Evolutionary conservation across 2,888 invertebrate species (phyloP).

Genomic region (Aporophyla lueneburgensis): DNA sequence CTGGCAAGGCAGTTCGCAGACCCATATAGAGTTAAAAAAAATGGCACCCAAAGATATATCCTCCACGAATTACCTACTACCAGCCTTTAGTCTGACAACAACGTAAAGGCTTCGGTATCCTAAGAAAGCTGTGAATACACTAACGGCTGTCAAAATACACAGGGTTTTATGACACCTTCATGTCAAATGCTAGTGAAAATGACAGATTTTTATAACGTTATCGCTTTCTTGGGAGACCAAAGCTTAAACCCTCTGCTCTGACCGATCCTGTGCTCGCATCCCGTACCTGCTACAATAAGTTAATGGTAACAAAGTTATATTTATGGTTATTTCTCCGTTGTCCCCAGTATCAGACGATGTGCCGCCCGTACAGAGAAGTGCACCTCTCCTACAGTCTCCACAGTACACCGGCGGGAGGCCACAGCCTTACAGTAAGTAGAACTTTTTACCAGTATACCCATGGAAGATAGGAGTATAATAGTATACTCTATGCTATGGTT

Average conservation of each 20-base stretch:
- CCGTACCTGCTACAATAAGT: conserved; percentile 39
- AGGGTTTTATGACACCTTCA: not conserved
- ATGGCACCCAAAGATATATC: not conserved
- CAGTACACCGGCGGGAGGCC: conserved; percentile 96
- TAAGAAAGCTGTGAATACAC: not conserved
- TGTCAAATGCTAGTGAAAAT: not conserved
- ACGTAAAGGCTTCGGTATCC: not conserved
- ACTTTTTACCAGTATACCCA: not conserved
- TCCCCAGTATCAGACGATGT: conserved; percentile 86
- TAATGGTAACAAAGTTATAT: conserved; percentile 55
- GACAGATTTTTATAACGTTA: not conserved
- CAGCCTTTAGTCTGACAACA: conserved; percentile 12
- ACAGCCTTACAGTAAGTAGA: conserved; percentile 96
- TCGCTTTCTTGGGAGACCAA: not conserved
- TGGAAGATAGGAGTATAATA: not conserved
- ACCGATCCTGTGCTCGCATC: conserved; percentile 43
- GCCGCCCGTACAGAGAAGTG: conserved; percentile 91
- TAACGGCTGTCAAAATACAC: not conserved
- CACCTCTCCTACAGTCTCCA: conserved; percentile 96
- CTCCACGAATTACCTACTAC: too few relatives aligned
- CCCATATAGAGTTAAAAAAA: not conserved
- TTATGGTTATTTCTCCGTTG: conserved; percentile 66
- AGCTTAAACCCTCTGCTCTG: not conserved
- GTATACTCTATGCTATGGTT: not conserved
- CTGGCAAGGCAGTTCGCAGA: not conserved